phyloP scores from a whole-genome alignment of 2,888 invertebrate genomes.

The Digitonthophagus gazella region DNA sequence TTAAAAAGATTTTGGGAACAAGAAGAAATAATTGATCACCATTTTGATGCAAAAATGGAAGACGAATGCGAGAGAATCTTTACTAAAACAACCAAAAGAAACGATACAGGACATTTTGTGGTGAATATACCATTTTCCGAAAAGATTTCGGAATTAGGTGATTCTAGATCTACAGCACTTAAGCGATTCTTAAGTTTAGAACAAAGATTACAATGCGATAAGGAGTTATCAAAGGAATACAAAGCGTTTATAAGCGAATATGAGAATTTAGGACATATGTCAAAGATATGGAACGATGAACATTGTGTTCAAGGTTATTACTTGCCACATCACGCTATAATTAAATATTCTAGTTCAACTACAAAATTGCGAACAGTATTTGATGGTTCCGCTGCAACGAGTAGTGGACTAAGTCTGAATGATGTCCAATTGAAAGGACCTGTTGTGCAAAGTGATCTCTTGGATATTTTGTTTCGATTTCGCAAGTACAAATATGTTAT shows the following conservation, averaged over 20 bases:
- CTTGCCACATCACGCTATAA: conserved; percentile 3
- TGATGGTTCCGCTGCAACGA: not conserved
- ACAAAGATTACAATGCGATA: not conserved
- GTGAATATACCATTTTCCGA: conserved; percentile 17
- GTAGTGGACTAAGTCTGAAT: not conserved
- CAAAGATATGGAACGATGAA: not conserved
- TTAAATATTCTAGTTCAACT: not conserved
- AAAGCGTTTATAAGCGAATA: conserved; percentile 15
- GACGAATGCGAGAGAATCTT: conserved; percentile 11
- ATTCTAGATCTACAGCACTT: not conserved
- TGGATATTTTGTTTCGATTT: conserved; percentile 3
- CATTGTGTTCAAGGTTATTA: not conserved
- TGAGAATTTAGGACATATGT: not conserved
- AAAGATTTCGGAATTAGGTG: not conserved
- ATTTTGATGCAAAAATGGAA: not conserved
- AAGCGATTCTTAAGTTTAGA: conserved; percentile 16
- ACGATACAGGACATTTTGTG: not conserved
- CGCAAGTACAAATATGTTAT: not conserved
- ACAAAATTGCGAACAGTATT: conserved; percentile 6
- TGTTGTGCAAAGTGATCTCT: conserved; percentile 1
- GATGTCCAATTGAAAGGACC: not conserved
- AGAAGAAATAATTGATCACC: conserved; percentile 12
- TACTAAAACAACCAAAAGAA: not conserved
- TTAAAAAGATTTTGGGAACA: conserved; percentile 19
- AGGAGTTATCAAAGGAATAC: not conserved